Evolutionary conservation across 1,140 invertebrate species (phyloP).

Genomic region (Atta cephalotes): DNA sequence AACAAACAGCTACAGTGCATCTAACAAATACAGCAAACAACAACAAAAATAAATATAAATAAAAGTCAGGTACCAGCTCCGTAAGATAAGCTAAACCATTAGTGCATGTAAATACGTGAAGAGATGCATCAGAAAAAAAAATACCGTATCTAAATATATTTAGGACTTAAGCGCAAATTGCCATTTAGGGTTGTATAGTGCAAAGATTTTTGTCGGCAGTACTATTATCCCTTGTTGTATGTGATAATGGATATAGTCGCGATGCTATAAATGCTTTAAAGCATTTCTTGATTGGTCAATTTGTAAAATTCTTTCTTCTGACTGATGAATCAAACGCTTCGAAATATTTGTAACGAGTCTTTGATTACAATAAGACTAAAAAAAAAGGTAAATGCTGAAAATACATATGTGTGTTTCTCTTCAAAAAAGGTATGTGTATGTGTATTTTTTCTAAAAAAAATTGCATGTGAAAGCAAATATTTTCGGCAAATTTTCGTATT

Average conservation of each 20-base stretch:
- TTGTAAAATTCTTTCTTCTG: no score
- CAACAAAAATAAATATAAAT: slow-evolving; percentile 86
- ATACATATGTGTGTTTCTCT: background rate
- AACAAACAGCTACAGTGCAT: slow-evolving; percentile 87
- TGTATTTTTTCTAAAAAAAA: no score
- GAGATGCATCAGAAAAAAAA: slow-evolving; percentile 68
- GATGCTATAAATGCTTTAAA: no score
- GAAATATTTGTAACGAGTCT: no score
- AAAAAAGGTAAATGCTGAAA: no score
- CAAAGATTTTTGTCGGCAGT: slow-evolving; percentile 33
- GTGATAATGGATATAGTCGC: no score
- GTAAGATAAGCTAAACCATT: slow-evolving; percentile 79
- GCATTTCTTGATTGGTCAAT: no score
- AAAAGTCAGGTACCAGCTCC: slow-evolving; percentile 80
- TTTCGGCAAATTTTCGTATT: background rate
- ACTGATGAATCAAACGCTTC: no score
- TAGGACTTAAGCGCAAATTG: slow-evolving; percentile 67
- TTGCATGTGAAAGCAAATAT: background rate
- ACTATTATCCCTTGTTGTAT: background rate
- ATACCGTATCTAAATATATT: slow-evolving; percentile 52
- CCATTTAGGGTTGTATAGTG: slow-evolving; percentile 71
- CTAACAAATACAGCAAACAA: slow-evolving; percentile 87
- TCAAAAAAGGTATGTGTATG: background rate
- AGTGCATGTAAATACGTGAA: slow-evolving; percentile 70
- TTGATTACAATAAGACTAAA: no score